These are phyloP conservation scores for Achroia grisella DNA, from an alignment of 1,140 invertebrate species.

Conservation along the genomic window DNA sequence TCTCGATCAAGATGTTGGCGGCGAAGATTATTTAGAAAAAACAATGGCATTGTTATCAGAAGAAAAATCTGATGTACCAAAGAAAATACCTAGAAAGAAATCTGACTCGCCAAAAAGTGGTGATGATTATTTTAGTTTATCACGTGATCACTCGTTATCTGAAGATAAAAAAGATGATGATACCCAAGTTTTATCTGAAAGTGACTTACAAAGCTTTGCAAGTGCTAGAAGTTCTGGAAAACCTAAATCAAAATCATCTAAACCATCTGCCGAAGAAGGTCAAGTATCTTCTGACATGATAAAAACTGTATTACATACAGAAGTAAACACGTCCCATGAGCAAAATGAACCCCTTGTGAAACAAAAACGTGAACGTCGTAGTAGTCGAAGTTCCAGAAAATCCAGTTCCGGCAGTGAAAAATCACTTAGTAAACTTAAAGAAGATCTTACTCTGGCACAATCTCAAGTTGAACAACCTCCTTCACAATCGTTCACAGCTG, in stretches of 20 bases:
- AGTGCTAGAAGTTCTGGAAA: constrained; percentile 76
- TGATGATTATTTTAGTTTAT: constrained; percentile 76
- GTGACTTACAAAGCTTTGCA: constrained; percentile 76
- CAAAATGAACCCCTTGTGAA: constrained; percentile 35
- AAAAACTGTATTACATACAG: constrained; percentile 44
- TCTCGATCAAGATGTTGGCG: constrained; percentile 45
- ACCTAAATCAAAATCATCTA: constrained; percentile 46
- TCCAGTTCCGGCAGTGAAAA: constrained; percentile 67
- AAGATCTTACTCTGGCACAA: constrained; percentile 32
- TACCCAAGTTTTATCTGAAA: constrained; percentile 65
- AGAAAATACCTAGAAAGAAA: constrained; percentile 67
- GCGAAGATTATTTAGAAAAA: constrained; percentile 60
- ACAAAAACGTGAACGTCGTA: constrained; percentile 44
- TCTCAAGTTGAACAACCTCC: constrained; percentile 16
- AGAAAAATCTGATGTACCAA: constrained; percentile 49
- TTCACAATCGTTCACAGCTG: constrained; percentile 13
- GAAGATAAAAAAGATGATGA: constrained; percentile 67
- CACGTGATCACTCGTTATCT: constrained; percentile 57
- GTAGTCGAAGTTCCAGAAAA: constrained; percentile 58
- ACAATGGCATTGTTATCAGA: constrained; percentile 50
- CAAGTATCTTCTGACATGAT: constrained; percentile 39
- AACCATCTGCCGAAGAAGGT: constrained; percentile 36
- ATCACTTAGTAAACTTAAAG: constrained; percentile 46
- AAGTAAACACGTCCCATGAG: constrained; percentile 27
- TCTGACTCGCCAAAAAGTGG: constrained; percentile 73